Evolutionary conservation across 2,888 invertebrate species (phyloP).

Genomic region (Microchrysa polita): DNA sequence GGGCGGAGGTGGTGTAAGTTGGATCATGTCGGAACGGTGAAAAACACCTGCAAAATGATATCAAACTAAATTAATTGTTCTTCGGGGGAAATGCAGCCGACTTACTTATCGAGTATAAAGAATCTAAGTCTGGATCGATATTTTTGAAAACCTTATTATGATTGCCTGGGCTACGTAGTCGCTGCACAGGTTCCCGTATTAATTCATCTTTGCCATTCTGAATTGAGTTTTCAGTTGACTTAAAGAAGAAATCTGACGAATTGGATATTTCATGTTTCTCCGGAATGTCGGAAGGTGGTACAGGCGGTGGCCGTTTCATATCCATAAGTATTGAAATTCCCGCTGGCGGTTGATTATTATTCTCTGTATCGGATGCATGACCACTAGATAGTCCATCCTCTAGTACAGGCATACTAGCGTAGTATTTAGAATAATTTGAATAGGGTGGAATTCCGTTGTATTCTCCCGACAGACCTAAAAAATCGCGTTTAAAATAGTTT

Average conservation of each 20-base stretch:
- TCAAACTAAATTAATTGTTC: too few relatives aligned
- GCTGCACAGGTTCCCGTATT: slow-evolving; percentile 51
- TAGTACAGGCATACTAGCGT: slow-evolving; percentile 87
- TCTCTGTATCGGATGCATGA: slow-evolving; percentile 91
- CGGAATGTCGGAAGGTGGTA: slow-evolving; percentile 47
- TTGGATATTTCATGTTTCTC: slow-evolving; percentile 47
- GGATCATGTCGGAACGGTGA: slow-evolving; percentile 62
- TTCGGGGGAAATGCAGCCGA: slow-evolving; percentile 44
- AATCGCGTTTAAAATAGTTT: not conserved
- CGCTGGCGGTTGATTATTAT: slow-evolving; percentile 75
- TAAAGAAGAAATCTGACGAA: slow-evolving; percentile 50
- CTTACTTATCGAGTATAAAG: slow-evolving; percentile 77
- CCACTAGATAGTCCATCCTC: slow-evolving; percentile 95
- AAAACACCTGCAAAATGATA: slow-evolving; percentile 57
- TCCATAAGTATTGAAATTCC: slow-evolving; percentile 64
- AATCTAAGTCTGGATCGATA: slow-evolving; percentile 72
- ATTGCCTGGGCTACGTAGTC: slow-evolving; percentile 58
- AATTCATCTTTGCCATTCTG: slow-evolving; percentile 53
- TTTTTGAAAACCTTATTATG: slow-evolving; percentile 64
- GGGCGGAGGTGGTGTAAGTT: slow-evolving; percentile 76
- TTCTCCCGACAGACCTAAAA: slow-evolving; percentile 66
- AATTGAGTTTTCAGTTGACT: slow-evolving; percentile 56
- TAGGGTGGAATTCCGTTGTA: slow-evolving; percentile 69
- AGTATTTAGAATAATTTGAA: slow-evolving; percentile 72
- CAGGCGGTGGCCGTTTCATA: slow-evolving; percentile 58